Base-by-base conservation (phyloP, 1,140 invertebrate genomes). In the Halotydeus destructor region DNA sequence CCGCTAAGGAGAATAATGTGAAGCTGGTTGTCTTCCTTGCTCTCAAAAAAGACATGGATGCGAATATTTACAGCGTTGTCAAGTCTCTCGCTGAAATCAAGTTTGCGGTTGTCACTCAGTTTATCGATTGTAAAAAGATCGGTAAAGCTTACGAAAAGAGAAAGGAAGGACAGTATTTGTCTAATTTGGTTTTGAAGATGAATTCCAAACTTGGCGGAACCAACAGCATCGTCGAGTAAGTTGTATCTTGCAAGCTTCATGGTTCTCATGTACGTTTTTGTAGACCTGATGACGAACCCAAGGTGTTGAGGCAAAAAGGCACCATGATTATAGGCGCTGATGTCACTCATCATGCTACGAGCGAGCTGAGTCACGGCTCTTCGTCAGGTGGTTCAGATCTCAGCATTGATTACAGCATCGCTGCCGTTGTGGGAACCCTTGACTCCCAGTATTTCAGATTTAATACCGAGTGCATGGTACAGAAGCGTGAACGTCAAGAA, bases 101-200 rank as follows among this genome's bases (percentile, higher is more conserved):
- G 89, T 64, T 69, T 89, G 0, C 77, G 78, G 56, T 72, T 78
- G 0, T 88, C 88, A 58, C 51, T 88, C 24, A 79, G 81, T 45
- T 57, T 21, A 49, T 3, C 64, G 49, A 54, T 19, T 59, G 80
- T 80, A 0, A 61, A 71, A 0, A 89, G 88, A 63, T 76, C 84
- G 54, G 60, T 54, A 12, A 50, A n/a, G n/a, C n/a, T 47, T n/a
- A n/a, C n/a, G n/a, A n/a, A n/a, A n/a, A n/a, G n/a, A n/a, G n/a
- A 19, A 19, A 9, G 33, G 33, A 6, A 34, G n/a, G n/a, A n/a
- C n/a, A n/a, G n/a, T n/a, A n/a, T n/a, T n/a, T n/a, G n/a, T n/a
- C 56, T 0, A 88, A 89, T 55, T 74, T 89, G 47, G 55, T 85
- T 12, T 55, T 82, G 1, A 89, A 91, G 64, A 69, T 89, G 0